Evolutionary conservation across 2,113 vertebrate species (phyloP).

Genomic region (Prinia subflava): DNA sequence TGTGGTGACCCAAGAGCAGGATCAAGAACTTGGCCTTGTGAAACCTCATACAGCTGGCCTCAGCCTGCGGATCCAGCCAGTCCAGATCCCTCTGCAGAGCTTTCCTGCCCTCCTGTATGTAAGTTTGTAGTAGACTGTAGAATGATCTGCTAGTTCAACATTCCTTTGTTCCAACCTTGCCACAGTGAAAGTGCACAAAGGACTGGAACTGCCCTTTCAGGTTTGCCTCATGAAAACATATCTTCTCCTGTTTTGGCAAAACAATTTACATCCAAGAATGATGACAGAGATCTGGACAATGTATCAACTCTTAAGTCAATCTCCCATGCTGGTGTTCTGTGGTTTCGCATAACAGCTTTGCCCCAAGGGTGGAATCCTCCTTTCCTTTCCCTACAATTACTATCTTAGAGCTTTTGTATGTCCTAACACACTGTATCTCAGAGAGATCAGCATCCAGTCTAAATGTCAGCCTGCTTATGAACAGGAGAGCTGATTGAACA

Average conservation of each 20-base stretch:
- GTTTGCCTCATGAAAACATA: not conserved
- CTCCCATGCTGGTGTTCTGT: not conserved
- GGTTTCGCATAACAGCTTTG: not conserved
- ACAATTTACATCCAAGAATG: constrained; percentile 12
- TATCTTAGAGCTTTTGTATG: not conserved
- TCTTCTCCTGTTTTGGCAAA: not conserved
- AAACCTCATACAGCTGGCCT: not conserved
- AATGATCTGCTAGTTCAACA: not conserved
- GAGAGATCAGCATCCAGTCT: not conserved
- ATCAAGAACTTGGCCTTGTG: not conserved
- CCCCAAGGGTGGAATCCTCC: not conserved
- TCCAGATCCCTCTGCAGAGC: not conserved
- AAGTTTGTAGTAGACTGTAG: not conserved
- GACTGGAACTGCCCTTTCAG: not conserved
- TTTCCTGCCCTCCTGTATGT: not conserved
- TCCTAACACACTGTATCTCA: not conserved
- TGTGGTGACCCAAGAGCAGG: not conserved
- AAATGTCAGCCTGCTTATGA: not conserved
- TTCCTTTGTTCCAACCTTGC: not conserved
- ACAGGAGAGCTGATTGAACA: not conserved
- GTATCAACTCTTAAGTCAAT: not conserved
- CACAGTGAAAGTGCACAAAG: not conserved
- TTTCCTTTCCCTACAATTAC: not conserved
- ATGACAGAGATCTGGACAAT: not conserved
- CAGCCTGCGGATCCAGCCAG: not conserved